Evolutionary conservation across 2,888 invertebrate species (phyloP), one percentile per base, ranked within the genome.

Genomic region (Hemicrepidius hirtus): DNA sequence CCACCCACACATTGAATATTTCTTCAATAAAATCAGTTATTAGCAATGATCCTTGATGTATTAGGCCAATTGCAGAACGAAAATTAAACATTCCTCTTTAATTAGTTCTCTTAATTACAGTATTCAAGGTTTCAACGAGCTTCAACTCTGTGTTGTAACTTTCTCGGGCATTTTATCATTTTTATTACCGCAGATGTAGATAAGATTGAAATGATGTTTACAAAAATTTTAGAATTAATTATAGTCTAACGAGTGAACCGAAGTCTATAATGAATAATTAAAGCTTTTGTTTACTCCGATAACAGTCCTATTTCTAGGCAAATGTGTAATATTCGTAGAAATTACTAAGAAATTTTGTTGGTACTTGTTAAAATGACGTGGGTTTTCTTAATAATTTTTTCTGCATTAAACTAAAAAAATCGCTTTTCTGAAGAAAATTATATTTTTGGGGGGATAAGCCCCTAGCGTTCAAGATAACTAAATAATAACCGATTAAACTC

Each of bases 1-100:
- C 65, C 66, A 18, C 66, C 66, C 57, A 66, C 55, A 16, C 32
- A 55, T 32, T 44, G 13, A 20, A 18, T 16, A 6, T 24, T 37
- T 37, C 53, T 32, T 66, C 44, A 57, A 66, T 57, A 65, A 65
- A 53, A 40, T 40, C 37, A 35, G 37, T 18, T 35, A 66, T 55
- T 55, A 66, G 44, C 55, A 66, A 55, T 66, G 55, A 66, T 66
- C 66, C 66, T 66, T 66, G 50, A 65, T 50, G 40, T 50, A 65
- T 49, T 37, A 50, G 62, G 37, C 64, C 49, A 65, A 65, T 65
- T 65, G 66, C 32, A 64, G 21, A 50, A 50, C 64, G 50, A 24
- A 64, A 64, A 64, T 64, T 64, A 50, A 50, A 64, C 64, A 64
- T 64, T 64, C 64, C 64, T 46, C 35, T 64, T 49, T 64, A 64